Percentiles rank a stretch among this genome's conserved stretches.
Conservation (phyloP, 2,797 vertebrate species). For the Xiphophorus birchmanni region DNA sequence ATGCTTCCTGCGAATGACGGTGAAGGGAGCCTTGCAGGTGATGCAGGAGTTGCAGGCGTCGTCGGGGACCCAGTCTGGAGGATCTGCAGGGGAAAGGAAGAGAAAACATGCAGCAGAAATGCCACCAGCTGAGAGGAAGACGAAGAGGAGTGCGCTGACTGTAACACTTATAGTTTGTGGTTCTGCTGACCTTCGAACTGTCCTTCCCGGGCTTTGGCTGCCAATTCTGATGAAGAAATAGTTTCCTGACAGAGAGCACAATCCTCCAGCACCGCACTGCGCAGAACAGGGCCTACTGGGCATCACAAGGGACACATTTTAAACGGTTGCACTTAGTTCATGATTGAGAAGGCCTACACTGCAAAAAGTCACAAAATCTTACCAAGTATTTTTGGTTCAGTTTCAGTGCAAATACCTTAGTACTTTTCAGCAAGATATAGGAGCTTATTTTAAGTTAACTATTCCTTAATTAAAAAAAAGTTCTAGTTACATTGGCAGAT, state of each 20-base stretch:
- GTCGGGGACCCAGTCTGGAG: constrained; percentile 97
- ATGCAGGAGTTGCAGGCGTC: constrained; percentile 94
- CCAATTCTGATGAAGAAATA: constrained; percentile 91
- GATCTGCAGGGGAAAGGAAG: constrained; percentile 80
- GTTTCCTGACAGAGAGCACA: constrained; percentile 96
- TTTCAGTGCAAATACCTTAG: too few species aligned
- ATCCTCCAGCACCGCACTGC: constrained; percentile 90
- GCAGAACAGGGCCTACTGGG: constrained; percentile 84
- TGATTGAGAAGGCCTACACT: background rate
- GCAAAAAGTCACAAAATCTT: too few species aligned
- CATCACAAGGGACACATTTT: constrained; percentile 24
- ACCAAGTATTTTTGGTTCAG: too few species aligned
- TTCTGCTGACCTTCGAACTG: constrained; percentile 91
- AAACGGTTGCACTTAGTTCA: background rate
- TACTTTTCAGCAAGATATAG: too few species aligned
- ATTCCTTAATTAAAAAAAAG: too few species aligned
- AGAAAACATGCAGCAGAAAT: constrained; percentile 31
- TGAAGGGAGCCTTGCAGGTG: constrained; percentile 96
- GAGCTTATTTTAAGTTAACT: too few species aligned
- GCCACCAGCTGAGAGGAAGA: constrained; percentile 13
- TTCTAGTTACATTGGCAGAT: too few species aligned
- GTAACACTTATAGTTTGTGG: constrained; percentile 27
- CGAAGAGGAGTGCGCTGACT: constrained; percentile 12
- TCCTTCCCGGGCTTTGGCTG: constrained; percentile 91
- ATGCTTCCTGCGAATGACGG: constrained; percentile 97